A percentile compares a stretch with the other conserved stretches of the same genome.
These are phyloP conservation scores for Drosophila yakuba DNA, from an alignment of 1,140 invertebrate species.

Conservation along the genomic window DNA sequence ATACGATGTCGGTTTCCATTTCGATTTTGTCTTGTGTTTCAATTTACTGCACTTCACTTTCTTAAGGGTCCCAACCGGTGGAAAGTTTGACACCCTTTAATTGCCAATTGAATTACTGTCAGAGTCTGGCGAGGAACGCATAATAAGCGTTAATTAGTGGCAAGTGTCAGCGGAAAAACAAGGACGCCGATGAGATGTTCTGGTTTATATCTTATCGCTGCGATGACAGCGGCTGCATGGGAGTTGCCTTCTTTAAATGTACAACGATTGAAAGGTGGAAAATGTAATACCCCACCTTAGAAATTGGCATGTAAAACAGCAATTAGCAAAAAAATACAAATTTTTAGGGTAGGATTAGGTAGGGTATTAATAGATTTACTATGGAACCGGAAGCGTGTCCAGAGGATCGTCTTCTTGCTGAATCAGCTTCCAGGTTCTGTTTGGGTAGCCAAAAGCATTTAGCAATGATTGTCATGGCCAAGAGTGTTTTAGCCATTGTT, in stretches of 20 bases:
- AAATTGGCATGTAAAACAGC: not conserved
- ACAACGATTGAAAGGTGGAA: conserved; percentile 32
- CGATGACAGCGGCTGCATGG: conserved; percentile 25
- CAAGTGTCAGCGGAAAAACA: conserved; percentile 18
- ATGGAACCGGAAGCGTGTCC: conserved; percentile 29
- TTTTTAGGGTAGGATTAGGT: conserved; percentile 24
- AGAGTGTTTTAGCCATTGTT: conserved; percentile 57
- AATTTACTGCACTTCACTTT: conserved; percentile 18
- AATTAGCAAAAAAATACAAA: too few relatives aligned
- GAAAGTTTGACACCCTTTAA: conserved; percentile 1
- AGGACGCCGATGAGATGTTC: conserved; percentile 29
- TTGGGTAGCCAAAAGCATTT: conserved; percentile 70
- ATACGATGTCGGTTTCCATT: conserved; percentile 34
- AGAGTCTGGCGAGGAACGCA: conserved; percentile 17
- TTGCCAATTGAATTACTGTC: not conserved
- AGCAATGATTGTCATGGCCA: conserved; percentile 66
- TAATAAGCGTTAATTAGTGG: conserved; percentile 46
- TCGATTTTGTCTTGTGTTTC: conserved; percentile 5
- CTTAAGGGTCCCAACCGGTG: conserved; percentile 11
- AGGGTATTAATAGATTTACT: conserved; percentile 45
- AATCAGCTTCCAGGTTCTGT: conserved; percentile 7
- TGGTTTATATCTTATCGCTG: conserved; percentile 38
- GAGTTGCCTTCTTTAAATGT: conserved; percentile 6
- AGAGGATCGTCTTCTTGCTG: not conserved
- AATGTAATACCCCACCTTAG: conserved; percentile 57